Evolutionary conservation across 1,140 invertebrate genomes (phyloP).

Genomic region (Eurosta solidaginis): DNA sequence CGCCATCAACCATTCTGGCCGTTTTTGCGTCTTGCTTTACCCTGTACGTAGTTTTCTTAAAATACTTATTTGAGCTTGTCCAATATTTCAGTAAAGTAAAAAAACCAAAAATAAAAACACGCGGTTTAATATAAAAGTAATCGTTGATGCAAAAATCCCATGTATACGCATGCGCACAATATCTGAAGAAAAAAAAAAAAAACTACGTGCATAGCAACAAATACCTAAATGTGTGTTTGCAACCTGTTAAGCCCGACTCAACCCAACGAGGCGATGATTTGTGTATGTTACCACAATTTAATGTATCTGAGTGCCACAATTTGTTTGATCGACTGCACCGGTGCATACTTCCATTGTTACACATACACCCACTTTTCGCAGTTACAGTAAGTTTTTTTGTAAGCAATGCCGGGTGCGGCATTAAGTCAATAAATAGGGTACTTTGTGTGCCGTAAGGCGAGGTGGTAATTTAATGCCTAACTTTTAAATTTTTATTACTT

Average conservation of each 20-base stretch:
- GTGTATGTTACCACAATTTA: not conserved
- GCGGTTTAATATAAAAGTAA: not conserved
- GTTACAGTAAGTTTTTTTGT: not conserved
- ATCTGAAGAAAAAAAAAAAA: not conserved
- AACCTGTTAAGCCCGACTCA: not conserved
- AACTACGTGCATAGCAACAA: not conserved
- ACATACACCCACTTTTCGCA: not conserved
- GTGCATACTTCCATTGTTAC: not conserved
- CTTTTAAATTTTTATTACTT: not conserved
- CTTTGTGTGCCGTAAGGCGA: not conserved
- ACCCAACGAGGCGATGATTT: not conserved
- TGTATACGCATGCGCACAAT: not conserved
- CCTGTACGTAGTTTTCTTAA: not conserved
- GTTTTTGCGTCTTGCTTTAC: not conserved
- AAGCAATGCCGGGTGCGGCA: not conserved
- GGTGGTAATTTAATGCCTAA: slow-evolving; percentile 14
- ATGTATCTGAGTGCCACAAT: not conserved
- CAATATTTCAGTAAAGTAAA: not conserved
- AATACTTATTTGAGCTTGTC: not conserved
- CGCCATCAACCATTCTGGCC: too few relatives aligned
- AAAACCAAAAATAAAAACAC: not conserved
- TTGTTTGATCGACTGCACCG: not conserved
- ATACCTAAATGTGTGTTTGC: not conserved
- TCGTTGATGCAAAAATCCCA: not conserved
- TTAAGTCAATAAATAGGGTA: not conserved